Evolutionary conservation across 2,888 invertebrate genomes (phyloP).

Genomic region (Carabus problematicus): DNA sequence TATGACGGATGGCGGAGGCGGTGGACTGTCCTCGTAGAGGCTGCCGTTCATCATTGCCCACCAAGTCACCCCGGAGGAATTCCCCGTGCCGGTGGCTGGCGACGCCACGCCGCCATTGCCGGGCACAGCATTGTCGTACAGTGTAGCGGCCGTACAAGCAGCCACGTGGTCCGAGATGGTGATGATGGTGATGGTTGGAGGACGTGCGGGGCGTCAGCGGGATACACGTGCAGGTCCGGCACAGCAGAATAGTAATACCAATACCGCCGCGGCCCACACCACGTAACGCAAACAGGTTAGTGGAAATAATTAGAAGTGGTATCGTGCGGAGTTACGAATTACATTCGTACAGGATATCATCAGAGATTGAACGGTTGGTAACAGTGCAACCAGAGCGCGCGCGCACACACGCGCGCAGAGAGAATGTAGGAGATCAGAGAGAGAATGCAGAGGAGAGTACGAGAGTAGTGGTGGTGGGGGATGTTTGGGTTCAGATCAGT

Average conservation of each 20-base stretch:
- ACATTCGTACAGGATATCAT: not conserved
- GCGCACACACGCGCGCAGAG: conserved; percentile 53
- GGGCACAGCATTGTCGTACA: conserved; percentile 82
- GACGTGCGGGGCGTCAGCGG: conserved; percentile 46
- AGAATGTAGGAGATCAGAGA: conserved; percentile 15
- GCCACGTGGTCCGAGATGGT: conserved; percentile 78
- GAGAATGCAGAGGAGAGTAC: conserved; percentile 4
- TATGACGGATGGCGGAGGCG: conserved; percentile 57
- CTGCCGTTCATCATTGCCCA: conserved; percentile 87
- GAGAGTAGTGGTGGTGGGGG: conserved; percentile 48
- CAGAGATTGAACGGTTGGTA: conserved; percentile 43
- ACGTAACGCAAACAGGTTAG: conserved; percentile 44
- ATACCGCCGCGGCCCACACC: conserved; percentile 50
- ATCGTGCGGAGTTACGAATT: too few relatives aligned
- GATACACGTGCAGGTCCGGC: conserved; percentile 9
- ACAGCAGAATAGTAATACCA: not conserved
- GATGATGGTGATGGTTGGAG: conserved; percentile 65
- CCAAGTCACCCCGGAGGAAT: conserved; percentile 85
- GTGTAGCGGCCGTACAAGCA: conserved; percentile 78
- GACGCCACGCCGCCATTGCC: conserved; percentile 68
- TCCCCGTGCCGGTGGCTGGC: conserved; percentile 83
- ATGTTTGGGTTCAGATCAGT: conserved; percentile 60
- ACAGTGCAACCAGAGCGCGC: conserved; percentile 51
- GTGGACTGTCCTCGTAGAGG: conserved; percentile 76
- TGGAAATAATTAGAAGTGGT: not conserved